phyloP scores from a whole-genome alignment of 2,888 invertebrate genomes.

The Rhynchonema sp. region DNA sequence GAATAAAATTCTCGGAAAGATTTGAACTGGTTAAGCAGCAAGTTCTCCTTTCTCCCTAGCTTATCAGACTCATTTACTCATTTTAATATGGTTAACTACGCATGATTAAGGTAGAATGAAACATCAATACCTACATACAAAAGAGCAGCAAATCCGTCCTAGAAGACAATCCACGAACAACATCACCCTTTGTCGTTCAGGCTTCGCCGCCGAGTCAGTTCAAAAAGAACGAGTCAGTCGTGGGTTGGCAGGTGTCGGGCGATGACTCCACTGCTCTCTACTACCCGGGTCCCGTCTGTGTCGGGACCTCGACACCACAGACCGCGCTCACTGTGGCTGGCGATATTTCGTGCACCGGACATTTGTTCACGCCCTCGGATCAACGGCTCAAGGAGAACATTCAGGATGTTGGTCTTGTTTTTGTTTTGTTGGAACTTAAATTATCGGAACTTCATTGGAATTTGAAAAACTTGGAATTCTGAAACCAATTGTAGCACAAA shows the following conservation, averaged over 20 bases:
- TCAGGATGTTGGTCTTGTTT: too few relatives aligned
- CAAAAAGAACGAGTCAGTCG: slow-evolving; percentile 68
- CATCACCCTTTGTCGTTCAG: slow-evolving; percentile 34
- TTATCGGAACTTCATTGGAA: too few relatives aligned
- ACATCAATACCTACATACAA: too few relatives aligned
- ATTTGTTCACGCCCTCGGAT: slow-evolving; percentile 85
- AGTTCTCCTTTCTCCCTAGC: too few relatives aligned
- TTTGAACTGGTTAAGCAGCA: too few relatives aligned
- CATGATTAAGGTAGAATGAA: neutral
- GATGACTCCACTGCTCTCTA: slow-evolving; percentile 55
- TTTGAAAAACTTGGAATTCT: too few relatives aligned
- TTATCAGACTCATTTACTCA: too few relatives aligned
- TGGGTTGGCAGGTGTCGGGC: slow-evolving; percentile 72
- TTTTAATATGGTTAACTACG: too few relatives aligned
- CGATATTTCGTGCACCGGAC: slow-evolving; percentile 75
- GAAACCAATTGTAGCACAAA: too few relatives aligned
- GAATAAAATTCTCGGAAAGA: too few relatives aligned
- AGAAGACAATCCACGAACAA: neutral
- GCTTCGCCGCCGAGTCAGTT: slow-evolving; percentile 98
- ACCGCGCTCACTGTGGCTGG: slow-evolving; percentile 74
- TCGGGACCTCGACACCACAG: slow-evolving; percentile 73
- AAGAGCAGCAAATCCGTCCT: too few relatives aligned
- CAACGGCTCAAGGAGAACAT: slow-evolving; percentile 77
- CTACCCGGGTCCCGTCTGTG: slow-evolving; percentile 69
- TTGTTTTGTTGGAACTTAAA: too few relatives aligned